A percentile compares a stretch with the other conserved stretches of the same genome.
These are phyloP conservation scores for Sebastes minor DNA, from an alignment of 2,797 vertebrate species.

Conservation along the genomic window DNA sequence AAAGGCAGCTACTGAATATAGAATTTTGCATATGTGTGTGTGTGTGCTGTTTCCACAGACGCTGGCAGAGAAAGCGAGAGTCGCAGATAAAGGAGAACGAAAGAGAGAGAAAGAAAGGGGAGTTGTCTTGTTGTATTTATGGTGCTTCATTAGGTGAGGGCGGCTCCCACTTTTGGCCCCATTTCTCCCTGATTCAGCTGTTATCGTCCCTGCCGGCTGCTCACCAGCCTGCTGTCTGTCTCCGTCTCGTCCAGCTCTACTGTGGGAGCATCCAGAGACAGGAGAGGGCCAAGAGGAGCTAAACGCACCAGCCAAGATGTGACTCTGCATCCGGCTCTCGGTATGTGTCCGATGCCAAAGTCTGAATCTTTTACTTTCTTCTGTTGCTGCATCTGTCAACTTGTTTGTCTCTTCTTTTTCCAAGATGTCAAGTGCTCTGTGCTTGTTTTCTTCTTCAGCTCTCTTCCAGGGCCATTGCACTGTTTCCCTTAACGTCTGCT, in stretches of 20 bases:
- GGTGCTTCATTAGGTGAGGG: constrained; percentile 36
- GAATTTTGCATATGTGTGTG: neutral
- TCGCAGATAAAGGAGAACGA: neutral
- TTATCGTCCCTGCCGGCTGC: neutral
- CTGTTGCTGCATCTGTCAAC: constrained; percentile 15
- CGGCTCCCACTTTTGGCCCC: constrained; percentile 34
- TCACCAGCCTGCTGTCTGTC: neutral
- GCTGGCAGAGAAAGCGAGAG: neutral
- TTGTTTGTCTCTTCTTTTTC: constrained; percentile 6
- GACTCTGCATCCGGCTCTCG: constrained; percentile 12
- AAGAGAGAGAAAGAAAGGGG: neutral
- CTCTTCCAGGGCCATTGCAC: neutral
- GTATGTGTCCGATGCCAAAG: neutral
- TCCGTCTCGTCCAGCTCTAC: neutral
- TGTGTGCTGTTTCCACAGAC: neutral
- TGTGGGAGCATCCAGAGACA: constrained; percentile 5
- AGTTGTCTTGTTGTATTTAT: constrained; percentile 28
- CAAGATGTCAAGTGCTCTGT: neutral
- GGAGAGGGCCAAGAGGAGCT: neutral
- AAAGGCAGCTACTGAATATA: constrained; percentile 12
- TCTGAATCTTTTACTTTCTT: constrained; percentile 14
- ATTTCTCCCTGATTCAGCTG: constrained; percentile 61
- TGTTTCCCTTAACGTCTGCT: neutral
- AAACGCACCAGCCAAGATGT: constrained; percentile 11
- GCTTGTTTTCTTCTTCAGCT: neutral